Conservation (phyloP, 92 coral and sea anemone genomes). For the Umimayanthus chanpuru region DNA sequence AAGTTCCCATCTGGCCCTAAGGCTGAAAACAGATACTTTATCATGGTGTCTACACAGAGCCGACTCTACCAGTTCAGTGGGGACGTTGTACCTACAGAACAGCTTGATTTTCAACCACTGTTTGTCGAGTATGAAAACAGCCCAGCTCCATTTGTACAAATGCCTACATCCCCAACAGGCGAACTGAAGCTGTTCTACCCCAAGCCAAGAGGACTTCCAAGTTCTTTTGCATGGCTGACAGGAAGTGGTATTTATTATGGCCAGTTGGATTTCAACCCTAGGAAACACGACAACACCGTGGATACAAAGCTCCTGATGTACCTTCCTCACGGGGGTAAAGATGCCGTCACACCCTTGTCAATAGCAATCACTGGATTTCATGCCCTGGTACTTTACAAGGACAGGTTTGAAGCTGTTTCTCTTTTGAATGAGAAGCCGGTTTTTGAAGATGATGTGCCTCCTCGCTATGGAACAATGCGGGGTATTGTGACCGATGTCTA, state of each 20-base stretch:
- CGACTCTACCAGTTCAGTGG: constrained; percentile 95
- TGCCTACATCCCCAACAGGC: constrained; percentile 78
- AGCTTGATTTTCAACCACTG: constrained; percentile 81
- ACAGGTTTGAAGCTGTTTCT: constrained; percentile 94
- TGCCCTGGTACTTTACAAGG: constrained; percentile 83
- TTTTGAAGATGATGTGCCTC: constrained; percentile 93
- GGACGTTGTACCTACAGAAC: constrained; percentile 77
- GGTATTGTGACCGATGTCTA: constrained; percentile 83
- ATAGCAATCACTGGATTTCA: constrained; percentile 94
- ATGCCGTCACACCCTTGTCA: constrained; percentile 71
- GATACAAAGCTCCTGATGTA: constrained; percentile 86
- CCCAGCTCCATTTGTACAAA: constrained; percentile 96
- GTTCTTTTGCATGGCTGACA: constrained; percentile 98
- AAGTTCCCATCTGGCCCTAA: constrained; percentile 81
- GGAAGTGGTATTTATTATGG: constrained; percentile 98
- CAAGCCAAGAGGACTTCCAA: constrained; percentile 87
- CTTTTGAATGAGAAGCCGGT: constrained; percentile 89
- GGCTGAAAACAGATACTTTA: constrained; percentile 79
- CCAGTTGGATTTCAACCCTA: constrained; percentile 74
- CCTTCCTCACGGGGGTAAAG: constrained; percentile 68
- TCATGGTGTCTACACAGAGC: constrained; percentile 95
- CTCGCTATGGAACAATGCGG: constrained; percentile 91
- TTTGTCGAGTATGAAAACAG: constrained; percentile 83
- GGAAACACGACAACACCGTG: constrained; percentile 69
- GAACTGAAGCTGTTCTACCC: constrained; percentile 82